Evolutionary conservation across 2,888 invertebrate species (phyloP).

Genomic region (Lepeophtheirus nordmannii): DNA sequence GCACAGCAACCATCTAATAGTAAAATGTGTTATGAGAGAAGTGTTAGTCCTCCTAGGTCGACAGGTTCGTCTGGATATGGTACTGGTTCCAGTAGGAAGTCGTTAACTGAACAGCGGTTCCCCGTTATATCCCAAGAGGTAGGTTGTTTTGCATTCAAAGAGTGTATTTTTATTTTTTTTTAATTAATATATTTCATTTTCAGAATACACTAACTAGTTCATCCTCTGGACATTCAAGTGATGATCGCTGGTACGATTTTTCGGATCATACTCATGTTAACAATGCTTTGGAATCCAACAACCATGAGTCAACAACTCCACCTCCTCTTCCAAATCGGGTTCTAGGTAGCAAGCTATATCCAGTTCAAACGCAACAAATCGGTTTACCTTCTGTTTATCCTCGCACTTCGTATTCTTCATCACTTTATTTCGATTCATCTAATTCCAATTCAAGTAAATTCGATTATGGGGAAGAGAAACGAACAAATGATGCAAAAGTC

Average conservation of each 20-base stretch:
- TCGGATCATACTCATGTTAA: conserved; percentile 29
- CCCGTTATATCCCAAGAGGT: not conserved
- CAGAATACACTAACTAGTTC: conserved; percentile 31
- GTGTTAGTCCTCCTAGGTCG: conserved; percentile 59
- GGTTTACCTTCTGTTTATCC: conserved; percentile 4
- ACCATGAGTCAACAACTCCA: not conserved
- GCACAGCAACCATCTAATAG: conserved; percentile 12
- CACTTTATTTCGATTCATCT: not conserved
- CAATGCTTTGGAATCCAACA: not conserved
- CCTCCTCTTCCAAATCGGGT: conserved; percentile 30
- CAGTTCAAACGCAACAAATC: not conserved
- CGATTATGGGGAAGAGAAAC: conserved; percentile 19
- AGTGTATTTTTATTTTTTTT: not conserved
- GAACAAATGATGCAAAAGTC: conserved; percentile 19
- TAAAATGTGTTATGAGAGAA: conserved; percentile 46
- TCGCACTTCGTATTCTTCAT: conserved; percentile 2
- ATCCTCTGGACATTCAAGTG: conserved; percentile 47
- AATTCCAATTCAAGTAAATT: not conserved
- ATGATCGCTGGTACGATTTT: conserved; percentile 45
- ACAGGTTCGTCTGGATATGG: conserved; percentile 70
- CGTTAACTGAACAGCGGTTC: conserved; percentile 31
- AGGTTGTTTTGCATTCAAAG: too few species aligned
- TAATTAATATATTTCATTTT: not conserved
- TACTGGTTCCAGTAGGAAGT: conserved; percentile 42
- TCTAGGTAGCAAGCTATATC: conserved; percentile 33